These are phyloP conservation scores for Rousettus leschenaultii DNA, from an alignment of 2,113 vertebrate genomes.

Conservation along the genomic window DNA sequence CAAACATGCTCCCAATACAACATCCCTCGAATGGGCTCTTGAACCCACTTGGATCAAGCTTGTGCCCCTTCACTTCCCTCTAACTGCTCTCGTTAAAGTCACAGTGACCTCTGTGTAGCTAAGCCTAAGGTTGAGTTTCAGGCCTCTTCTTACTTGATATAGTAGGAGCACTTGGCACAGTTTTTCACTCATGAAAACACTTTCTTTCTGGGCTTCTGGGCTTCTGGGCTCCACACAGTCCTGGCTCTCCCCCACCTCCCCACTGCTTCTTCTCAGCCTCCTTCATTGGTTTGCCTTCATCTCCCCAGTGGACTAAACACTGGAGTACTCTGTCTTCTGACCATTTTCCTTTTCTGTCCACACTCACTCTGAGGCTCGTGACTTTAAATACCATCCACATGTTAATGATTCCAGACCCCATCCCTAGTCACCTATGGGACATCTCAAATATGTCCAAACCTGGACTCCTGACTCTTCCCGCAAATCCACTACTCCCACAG, in stretches of 20 bases:
- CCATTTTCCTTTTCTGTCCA: not conserved
- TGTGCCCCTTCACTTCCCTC: not conserved
- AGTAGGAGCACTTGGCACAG: no score
- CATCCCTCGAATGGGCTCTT: not conserved
- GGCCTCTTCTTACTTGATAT: not conserved
- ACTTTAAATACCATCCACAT: not conserved
- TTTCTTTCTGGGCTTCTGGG: not conserved
- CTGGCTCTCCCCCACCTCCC: not conserved
- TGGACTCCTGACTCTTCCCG: not conserved
- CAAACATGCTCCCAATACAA: not conserved
- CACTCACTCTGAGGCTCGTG: not conserved
- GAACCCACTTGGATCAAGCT: not conserved
- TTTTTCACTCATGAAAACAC: not conserved
- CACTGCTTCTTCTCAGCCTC: not conserved
- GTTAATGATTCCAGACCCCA: not conserved
- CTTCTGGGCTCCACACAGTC: not conserved
- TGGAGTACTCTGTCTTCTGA: not conserved
- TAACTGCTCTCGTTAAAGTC: not conserved
- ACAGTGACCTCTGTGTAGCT: not conserved
- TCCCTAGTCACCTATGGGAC: not conserved
- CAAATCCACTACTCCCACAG: not conserved
- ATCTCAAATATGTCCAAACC: not conserved
- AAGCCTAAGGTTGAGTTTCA: not conserved
- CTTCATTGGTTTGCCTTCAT: not conserved
- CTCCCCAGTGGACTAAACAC: not conserved